A percentile compares a stretch with the other conserved stretches of the same genome.
These are phyloP conservation scores for Sipha maydis DNA, from an alignment of 2,888 invertebrate genomes.

Conservation along the genomic window DNA sequence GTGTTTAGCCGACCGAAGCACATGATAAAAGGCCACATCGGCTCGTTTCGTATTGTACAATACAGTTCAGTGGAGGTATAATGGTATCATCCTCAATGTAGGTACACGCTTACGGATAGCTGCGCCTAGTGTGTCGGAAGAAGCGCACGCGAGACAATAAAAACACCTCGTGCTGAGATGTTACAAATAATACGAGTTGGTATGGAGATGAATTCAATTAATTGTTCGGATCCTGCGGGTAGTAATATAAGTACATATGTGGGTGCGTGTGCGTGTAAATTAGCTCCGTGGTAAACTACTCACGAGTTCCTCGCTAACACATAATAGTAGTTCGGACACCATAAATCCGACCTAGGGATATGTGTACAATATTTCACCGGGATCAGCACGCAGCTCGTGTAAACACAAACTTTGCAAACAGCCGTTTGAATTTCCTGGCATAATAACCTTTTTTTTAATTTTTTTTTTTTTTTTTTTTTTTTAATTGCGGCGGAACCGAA, in stretches of 20 bases:
- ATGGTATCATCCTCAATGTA: too few species aligned
- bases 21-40: background rate
- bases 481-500: background rate
- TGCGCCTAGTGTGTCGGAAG: background rate
- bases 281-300: background rate
- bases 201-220: background rate
- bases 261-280: background rate
- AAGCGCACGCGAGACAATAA: background rate
- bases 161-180: background rate
- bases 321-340: slow-evolving; percentile 3
- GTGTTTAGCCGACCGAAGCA: background rate
- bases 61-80: too few species aligned
- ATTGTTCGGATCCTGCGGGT: background rate
- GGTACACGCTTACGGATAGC: too few species aligned
- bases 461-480: background rate
- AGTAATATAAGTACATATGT: background rate
- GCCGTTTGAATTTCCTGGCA: background rate
- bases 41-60: too few species aligned
- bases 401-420: slow-evolving; percentile 3
- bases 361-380: background rate
- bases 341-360: background rate
- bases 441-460: background rate
- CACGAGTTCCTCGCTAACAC: background rate
- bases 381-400: slow-evolving; percentile 4
- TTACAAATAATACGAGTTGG: background rate